These are phyloP conservation scores for Genyomyrus donnyi DNA, from an alignment of 2,113 vertebrate species.

Conservation along the genomic window DNA sequence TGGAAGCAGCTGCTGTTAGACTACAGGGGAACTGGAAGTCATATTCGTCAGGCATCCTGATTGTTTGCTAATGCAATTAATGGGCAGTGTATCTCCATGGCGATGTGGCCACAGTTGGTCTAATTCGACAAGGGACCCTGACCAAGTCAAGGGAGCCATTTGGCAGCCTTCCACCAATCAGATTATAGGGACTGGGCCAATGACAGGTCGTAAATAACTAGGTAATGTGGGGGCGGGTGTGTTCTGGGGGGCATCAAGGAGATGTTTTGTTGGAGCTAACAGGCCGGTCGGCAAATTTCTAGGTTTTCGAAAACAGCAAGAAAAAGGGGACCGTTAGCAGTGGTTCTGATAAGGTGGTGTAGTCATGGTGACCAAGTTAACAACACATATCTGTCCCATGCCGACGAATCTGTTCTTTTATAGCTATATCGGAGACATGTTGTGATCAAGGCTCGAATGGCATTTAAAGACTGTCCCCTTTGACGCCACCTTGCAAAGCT, in stretches of 20 bases:
- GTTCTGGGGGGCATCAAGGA: slow-evolving; percentile 39
- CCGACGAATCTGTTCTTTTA: not conserved
- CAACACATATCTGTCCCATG: not conserved
- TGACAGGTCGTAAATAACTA: slow-evolving; percentile 46
- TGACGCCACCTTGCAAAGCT: not conserved
- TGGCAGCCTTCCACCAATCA: slow-evolving; percentile 53
- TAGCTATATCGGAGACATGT: not conserved
- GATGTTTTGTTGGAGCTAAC: not conserved
- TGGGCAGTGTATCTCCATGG: slow-evolving; percentile 57
- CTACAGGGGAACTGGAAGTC: slow-evolving; percentile 19
- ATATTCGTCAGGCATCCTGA: slow-evolving; percentile 41
- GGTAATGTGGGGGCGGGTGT: not conserved
- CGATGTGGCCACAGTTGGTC: slow-evolving; percentile 44
- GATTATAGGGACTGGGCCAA: slow-evolving; percentile 54
- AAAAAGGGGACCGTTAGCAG: not conserved
- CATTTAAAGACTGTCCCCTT: not conserved
- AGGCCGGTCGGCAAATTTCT: not conserved
- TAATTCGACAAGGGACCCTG: slow-evolving; percentile 53
- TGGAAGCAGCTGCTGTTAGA: not conserved
- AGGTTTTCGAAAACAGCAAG: not conserved
- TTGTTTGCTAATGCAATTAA: slow-evolving; percentile 59
- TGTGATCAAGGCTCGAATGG: not conserved
- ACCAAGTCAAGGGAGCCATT: slow-evolving; percentile 46
- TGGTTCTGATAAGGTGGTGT: not conserved
- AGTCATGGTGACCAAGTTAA: not conserved